These are phyloP conservation scores for Nymphalis io DNA, from an alignment of 1,140 invertebrate genomes.

Conservation along the genomic window DNA sequence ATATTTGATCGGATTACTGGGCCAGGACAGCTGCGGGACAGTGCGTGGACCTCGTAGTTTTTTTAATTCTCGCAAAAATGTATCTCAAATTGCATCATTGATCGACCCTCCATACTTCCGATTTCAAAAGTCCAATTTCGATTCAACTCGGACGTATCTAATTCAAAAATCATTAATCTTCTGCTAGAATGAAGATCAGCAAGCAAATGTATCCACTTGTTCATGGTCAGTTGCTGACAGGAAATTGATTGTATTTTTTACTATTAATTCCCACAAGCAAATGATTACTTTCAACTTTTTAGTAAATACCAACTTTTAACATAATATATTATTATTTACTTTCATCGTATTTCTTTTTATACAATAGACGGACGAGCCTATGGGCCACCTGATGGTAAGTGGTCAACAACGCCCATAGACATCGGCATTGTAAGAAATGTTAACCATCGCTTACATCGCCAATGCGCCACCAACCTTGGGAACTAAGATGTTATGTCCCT, in stretches of 20 bases:
- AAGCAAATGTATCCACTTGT: conserved; percentile 63
- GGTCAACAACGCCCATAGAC: too few relatives aligned
- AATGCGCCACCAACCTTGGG: too few relatives aligned
- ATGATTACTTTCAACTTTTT: conserved; percentile 22
- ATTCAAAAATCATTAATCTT: conserved; percentile 79
- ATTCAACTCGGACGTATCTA: conserved; percentile 75
- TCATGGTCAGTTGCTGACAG: conserved; percentile 78
- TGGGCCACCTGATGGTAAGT: too few relatives aligned
- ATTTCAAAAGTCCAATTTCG: conserved; percentile 73
- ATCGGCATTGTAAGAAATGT: too few relatives aligned
- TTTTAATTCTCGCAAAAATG: conserved; percentile 67
- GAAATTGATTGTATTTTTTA: conserved; percentile 73
- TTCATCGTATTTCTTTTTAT: too few relatives aligned
- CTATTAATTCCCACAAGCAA: conserved; percentile 38
- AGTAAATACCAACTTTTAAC: not conserved
- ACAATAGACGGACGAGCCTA: too few relatives aligned
- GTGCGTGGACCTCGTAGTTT: conserved; percentile 60
- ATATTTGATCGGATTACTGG: conserved; percentile 71
- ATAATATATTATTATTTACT: not conserved
- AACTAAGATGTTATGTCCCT: too few relatives aligned
- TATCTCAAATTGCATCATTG: conserved; percentile 70
- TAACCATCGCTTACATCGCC: too few relatives aligned
- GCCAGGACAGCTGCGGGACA: conserved; percentile 67
- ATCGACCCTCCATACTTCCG: conserved; percentile 68
- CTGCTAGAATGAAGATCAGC: conserved; percentile 42